A percentile compares a stretch with the other conserved stretches of the same genome.
phyloP scores from a whole-genome alignment of 2,888 invertebrate genomes.

The Cephus pulcher region DNA sequence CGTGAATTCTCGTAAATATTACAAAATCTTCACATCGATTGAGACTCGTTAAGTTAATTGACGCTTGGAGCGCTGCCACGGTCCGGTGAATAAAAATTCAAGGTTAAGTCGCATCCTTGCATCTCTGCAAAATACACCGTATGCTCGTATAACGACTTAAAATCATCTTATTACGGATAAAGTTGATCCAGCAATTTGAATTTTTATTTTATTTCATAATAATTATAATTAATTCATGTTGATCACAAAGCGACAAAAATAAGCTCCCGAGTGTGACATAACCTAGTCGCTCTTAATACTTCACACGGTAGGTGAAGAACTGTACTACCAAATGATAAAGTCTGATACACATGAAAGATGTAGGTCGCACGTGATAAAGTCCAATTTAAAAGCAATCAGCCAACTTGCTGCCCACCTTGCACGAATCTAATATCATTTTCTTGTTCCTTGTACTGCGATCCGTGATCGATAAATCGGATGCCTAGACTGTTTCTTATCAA shows the following conservation, averaged over 20 bases:
- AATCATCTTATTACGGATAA: not conserved
- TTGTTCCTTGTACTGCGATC: not conserved
- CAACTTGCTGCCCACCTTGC: not conserved
- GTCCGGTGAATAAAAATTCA: not conserved
- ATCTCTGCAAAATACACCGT: not conserved
- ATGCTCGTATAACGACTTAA: not conserved
- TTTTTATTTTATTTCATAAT: not conserved
- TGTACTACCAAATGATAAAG: not conserved
- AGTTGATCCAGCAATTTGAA: not conserved
- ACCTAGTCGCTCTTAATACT: not conserved
- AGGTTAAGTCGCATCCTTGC: not conserved
- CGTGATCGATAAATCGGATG: not conserved
- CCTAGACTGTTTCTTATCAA: not conserved
- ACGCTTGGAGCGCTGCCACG: not conserved
- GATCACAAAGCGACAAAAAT: not conserved
- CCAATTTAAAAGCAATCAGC: conserved; percentile 42
- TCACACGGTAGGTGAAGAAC: not conserved
- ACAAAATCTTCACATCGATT: not conserved
- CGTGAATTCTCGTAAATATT: not conserved
- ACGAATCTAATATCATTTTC: not conserved
- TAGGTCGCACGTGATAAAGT: conserved; percentile 37
- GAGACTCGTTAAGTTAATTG: not conserved
- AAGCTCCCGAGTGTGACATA: not conserved
- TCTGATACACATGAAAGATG: conserved; percentile 7
- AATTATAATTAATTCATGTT: not conserved